Conservation (phyloP, 1,140 invertebrate genomes). For the Drosophila cardini region DNA sequence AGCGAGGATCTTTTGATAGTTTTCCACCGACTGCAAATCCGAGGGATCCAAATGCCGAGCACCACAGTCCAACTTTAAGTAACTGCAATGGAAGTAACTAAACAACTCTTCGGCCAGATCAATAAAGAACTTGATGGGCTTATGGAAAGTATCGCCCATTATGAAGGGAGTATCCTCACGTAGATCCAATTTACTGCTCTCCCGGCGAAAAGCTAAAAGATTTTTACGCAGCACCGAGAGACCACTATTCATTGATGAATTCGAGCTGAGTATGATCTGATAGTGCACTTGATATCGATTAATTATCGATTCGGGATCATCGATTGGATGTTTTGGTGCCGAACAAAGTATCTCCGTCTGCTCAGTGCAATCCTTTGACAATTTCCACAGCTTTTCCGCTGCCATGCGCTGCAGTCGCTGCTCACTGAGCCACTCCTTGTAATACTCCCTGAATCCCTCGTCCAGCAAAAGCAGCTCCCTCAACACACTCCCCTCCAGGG, state of each 20-base stretch:
- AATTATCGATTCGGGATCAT: slow-evolving; percentile 41
- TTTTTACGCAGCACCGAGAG: slow-evolving; percentile 27
- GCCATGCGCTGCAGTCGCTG: slow-evolving; percentile 55
- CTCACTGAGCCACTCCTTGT: slow-evolving; percentile 43
- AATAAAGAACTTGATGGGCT: slow-evolving; percentile 70
- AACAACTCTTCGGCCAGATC: slow-evolving; percentile 69
- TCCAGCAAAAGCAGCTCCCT: slow-evolving; percentile 44
- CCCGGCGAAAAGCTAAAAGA: slow-evolving; percentile 47
- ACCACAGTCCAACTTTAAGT: slow-evolving; percentile 58
- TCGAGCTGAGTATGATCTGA: slow-evolving; percentile 56
- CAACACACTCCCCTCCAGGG: slow-evolving; percentile 7
- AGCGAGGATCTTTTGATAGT: slow-evolving; percentile 51
- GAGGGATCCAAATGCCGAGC: slow-evolving; percentile 60
- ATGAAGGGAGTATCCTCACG: slow-evolving; percentile 42
- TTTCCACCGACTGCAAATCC: slow-evolving; percentile 46
- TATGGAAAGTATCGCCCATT: slow-evolving; percentile 67
- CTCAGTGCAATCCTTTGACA: slow-evolving; percentile 37
- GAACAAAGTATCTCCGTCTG: slow-evolving; percentile 43
- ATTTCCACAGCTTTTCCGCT: slow-evolving; percentile 38
- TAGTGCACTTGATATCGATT: slow-evolving; percentile 63
- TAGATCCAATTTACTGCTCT: slow-evolving; percentile 42
- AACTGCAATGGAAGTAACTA: slow-evolving; percentile 53
- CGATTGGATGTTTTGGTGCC: slow-evolving; percentile 39
- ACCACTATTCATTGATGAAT: slow-evolving; percentile 18
- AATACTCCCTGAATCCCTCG: slow-evolving; percentile 35